These are phyloP conservation scores for Melieria crassipennis DNA, from an alignment of 2,888 invertebrate species.

Conservation along the genomic window DNA sequence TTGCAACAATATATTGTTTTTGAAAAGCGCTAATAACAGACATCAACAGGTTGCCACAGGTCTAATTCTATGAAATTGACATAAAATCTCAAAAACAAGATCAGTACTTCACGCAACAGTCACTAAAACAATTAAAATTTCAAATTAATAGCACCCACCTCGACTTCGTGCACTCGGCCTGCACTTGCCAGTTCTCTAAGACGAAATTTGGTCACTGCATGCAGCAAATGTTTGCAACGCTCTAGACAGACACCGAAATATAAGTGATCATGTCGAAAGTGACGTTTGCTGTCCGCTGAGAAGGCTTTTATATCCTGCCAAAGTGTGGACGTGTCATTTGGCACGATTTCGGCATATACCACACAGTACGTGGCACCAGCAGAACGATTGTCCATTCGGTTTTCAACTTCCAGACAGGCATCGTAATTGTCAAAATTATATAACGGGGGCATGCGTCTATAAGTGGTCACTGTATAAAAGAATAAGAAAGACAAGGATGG, in stretches of 20 bases:
- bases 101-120: too few species aligned
- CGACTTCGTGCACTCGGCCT: slow-evolving; percentile 25
- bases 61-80: too few species aligned
- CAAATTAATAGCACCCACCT: slow-evolving; percentile 27
- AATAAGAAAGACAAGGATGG: too few species aligned
- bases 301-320: slow-evolving; percentile 54
- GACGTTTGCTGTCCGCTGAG: slow-evolving; percentile 49
- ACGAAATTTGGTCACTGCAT: slow-evolving; percentile 1
- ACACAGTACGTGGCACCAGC: slow-evolving; percentile 50
- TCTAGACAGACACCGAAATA: slow-evolving; percentile 58
- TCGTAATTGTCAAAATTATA: slow-evolving; percentile 59
- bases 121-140: too few species aligned
- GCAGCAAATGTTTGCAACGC: slow-evolving; percentile 46
- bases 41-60: too few species aligned
- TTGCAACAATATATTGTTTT: too few species aligned
- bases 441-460: slow-evolving; percentile 46
- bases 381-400: neutral
- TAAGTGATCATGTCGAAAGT: slow-evolving; percentile 55
- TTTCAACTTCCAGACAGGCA: slow-evolving; percentile 57
- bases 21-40: too few species aligned
- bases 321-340: slow-evolving; percentile 49
- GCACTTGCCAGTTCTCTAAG: slow-evolving; percentile 4
- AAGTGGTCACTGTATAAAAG: slow-evolving; percentile 12
- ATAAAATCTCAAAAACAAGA: too few species aligned
- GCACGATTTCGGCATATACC: slow-evolving; percentile 55